These are phyloP conservation scores for Adelphocoris suturalis DNA, from an alignment of 2,888 invertebrate genomes.

Conservation along the genomic window DNA sequence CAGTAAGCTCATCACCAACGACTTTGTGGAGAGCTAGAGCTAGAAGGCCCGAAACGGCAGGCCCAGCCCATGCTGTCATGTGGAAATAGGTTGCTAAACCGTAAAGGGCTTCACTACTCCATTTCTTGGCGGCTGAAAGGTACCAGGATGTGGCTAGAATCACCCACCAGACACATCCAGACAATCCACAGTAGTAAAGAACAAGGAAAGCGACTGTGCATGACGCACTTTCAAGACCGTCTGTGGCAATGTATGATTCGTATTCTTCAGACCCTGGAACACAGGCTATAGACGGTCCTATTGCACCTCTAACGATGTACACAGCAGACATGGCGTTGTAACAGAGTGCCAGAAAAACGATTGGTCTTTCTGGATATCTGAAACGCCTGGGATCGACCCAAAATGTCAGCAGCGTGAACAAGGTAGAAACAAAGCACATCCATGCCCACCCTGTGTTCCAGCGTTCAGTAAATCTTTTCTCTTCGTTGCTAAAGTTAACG, in stretches of 20 bases:
- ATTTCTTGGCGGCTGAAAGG: constrained; percentile 92
- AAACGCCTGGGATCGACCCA: constrained; percentile 93
- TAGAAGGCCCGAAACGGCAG: constrained; percentile 90
- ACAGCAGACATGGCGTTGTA: constrained; percentile 89
- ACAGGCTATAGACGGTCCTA: constrained; percentile 79
- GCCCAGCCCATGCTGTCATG: constrained; percentile 92
- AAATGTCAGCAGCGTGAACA: constrained; percentile 91
- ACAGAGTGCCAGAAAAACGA: constrained; percentile 93
- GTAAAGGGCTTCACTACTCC: constrained; percentile 95
- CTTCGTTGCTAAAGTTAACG: constrained; percentile 84
- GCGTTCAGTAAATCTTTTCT: constrained; percentile 80
- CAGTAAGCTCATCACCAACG: constrained; percentile 84
- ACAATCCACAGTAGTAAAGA: constrained; percentile 88
- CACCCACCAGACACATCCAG: constrained; percentile 92
- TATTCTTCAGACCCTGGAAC: constrained; percentile 78
- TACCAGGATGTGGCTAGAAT: constrained; percentile 94
- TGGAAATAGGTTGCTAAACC: constrained; percentile 92
- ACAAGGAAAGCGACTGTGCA: constrained; percentile 88
- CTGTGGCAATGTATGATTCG: constrained; percentile 80
- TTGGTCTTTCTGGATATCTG: constrained; percentile 92
- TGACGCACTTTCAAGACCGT: constrained; percentile 81
- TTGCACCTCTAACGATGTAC: constrained; percentile 85
- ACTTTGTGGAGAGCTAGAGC: constrained; percentile 89
- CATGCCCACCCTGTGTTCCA: constrained; percentile 90
- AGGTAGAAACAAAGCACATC: constrained; percentile 88